These are phyloP conservation scores for Drosophila teissieri DNA, from an alignment of 1,140 invertebrate genomes.

Conservation along the genomic window DNA sequence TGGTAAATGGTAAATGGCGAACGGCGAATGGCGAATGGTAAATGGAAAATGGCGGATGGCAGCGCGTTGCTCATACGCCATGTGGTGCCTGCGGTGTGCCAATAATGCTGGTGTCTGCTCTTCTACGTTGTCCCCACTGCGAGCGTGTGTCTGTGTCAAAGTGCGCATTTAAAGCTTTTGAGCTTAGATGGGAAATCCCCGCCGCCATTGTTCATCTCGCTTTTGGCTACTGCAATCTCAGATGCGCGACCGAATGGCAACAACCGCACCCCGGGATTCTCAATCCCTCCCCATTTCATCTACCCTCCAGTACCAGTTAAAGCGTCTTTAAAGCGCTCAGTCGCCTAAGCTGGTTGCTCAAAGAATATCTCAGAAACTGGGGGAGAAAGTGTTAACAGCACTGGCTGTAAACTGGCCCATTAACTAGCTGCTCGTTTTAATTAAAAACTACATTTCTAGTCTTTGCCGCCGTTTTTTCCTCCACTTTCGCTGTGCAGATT, in stretches of 20 bases:
- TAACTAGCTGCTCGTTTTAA: conserved; percentile 70
- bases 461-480: conserved; percentile 21
- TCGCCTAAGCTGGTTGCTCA: conserved; percentile 51
- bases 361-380: conserved; percentile 2
- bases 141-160: conserved; percentile 43
- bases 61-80: conserved; percentile 68
- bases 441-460: conserved; percentile 70
- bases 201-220: conserved; percentile 65
- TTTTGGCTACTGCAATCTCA: conserved; percentile 53
- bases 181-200: conserved; percentile 69
- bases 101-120: conserved; percentile 52
- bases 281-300: not conserved
- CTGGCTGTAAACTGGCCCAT: conserved; percentile 44
- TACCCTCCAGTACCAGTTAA: not conserved
- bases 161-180: conserved; percentile 61
- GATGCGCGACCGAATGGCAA: conserved; percentile 12
- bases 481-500: conserved; percentile 35
- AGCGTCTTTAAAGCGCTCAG: conserved; percentile 30
- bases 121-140: conserved; percentile 12
- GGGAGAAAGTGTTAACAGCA: conserved; percentile 58
- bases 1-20: conserved; percentile 6
- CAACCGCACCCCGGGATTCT: conserved; percentile 13
- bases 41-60: conserved; percentile 30
- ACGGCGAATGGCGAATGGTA: not conserved
- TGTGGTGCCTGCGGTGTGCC: conserved; percentile 56